Evolutionary conservation across 2,888 invertebrate species (phyloP).

Genomic region (Agonopterix alstromeriana): DNA sequence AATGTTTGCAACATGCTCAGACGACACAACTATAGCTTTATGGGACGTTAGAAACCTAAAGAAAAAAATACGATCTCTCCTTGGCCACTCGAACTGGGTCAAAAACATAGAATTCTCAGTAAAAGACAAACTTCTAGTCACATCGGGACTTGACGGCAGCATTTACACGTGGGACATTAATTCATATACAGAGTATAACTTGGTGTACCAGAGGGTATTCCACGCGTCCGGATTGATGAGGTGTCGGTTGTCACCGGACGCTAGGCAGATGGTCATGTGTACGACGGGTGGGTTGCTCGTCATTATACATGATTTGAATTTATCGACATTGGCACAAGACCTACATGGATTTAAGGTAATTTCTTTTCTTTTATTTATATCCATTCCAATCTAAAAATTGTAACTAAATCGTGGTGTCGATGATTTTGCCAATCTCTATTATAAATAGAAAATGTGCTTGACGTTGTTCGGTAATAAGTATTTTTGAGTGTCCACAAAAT

Average conservation of each 20-base stretch:
- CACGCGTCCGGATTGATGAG: conserved; percentile 92
- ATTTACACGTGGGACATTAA: conserved; percentile 97
- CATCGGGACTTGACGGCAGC: conserved; percentile 95
- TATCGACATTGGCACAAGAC: conserved; percentile 86
- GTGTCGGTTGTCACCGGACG: conserved; percentile 90
- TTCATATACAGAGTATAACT: conserved; percentile 86
- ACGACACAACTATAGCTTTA: conserved; percentile 93
- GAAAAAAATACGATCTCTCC: conserved; percentile 83
- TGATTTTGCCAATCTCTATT: no score
- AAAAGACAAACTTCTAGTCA: conserved; percentile 88
- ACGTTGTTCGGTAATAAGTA: no score
- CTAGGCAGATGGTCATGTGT: conserved; percentile 91
- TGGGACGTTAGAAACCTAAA: conserved; percentile 95
- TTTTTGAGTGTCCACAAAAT: no score
- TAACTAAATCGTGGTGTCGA: no score
- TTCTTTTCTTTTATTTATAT: no score
- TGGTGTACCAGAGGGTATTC: conserved; percentile 88
- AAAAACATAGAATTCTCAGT: conserved; percentile 96
- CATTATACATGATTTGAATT: conserved; percentile 91
- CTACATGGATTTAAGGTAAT: conserved; percentile 88
- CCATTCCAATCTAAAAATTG: no score
- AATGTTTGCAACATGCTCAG: conserved; percentile 95
- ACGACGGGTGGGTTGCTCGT: conserved; percentile 94
- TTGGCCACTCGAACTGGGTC: conserved; percentile 96
- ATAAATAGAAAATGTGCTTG: no score